Conservation (phyloP, 2,113 vertebrate genomes). For the Phalacrocorax brasilianus region DNA sequence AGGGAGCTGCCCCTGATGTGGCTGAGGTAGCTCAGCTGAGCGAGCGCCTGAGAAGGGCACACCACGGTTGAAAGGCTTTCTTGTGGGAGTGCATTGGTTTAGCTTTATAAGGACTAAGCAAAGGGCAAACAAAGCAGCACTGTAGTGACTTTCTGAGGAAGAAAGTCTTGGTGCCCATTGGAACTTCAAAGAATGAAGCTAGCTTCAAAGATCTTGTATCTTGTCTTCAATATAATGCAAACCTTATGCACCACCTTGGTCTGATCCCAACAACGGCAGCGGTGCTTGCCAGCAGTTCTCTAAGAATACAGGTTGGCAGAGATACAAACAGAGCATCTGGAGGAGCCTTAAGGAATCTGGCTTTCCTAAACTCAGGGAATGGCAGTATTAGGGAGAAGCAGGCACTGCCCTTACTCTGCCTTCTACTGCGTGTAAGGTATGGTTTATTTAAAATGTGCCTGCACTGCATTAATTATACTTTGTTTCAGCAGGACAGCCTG, state of each 20-base stretch:
- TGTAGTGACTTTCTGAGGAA: neutral
- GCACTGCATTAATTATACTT: neutral
- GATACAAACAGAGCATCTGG: neutral
- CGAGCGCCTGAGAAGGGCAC: rapidly evolving
- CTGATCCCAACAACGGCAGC: neutral
- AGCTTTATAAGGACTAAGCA: neutral
- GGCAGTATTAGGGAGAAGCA: neutral
- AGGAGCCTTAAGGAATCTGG: constrained; percentile 2
- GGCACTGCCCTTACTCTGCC: neutral
- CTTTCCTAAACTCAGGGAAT: neutral
- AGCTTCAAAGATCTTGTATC: neutral
- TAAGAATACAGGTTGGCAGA: neutral
- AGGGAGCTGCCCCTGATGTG: neutral
- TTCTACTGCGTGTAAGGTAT: neutral
- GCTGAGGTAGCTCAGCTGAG: neutral
- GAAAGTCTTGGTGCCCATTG: neutral
- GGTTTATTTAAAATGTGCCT: neutral
- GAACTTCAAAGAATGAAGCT: neutral
- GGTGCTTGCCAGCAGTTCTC: neutral
- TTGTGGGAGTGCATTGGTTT: neutral
- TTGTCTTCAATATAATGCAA: neutral
- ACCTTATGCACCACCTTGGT: rapidly evolving
- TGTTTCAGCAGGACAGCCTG: neutral
- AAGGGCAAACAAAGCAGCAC: neutral
- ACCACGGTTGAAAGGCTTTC: neutral